Conservation (phyloP, 30 jellyfish, hydroid and myxozoan genomes). For the Phacellophora camtschatica region DNA sequence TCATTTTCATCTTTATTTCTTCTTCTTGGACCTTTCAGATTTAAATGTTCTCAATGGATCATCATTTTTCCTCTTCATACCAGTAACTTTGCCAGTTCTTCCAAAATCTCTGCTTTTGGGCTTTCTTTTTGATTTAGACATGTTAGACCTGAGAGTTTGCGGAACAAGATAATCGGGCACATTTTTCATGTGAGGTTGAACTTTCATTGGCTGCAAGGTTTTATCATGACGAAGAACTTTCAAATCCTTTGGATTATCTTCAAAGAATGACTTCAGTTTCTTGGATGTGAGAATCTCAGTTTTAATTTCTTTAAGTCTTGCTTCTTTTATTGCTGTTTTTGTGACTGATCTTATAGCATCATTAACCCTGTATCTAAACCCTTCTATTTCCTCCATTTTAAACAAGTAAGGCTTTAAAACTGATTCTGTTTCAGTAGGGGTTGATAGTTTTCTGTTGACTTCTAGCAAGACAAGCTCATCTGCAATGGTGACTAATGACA, state of each 20-base stretch:
- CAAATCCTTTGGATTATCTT: conserved; percentile 93
- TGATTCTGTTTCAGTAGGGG: conserved; percentile 29
- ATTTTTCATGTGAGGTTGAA: conserved; percentile 90
- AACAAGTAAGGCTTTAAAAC: conserved; percentile 83
- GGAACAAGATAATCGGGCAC: conserved; percentile 97
- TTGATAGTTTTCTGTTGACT: conserved; percentile 56
- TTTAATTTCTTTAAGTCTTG: conserved; percentile 92
- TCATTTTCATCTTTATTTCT: background rate
- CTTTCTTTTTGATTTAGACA: conserved; percentile 58
- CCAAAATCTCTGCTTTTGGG: conserved; percentile 11
- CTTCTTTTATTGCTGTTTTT: conserved; percentile 78
- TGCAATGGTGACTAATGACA: conserved; percentile 75
- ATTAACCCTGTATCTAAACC: conserved; percentile 91
- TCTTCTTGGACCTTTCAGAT: conserved; percentile 23
- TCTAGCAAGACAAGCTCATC: conserved; percentile 31
- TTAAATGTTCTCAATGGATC: conserved; percentile 90
- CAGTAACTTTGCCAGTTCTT: background rate
- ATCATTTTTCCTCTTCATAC: conserved; percentile 43
- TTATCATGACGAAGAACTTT: conserved; percentile 91
- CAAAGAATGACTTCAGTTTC: conserved; percentile 81
- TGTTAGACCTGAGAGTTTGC: conserved; percentile 58
- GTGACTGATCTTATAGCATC: conserved; percentile 90
- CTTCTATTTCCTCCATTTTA: conserved; percentile 94
- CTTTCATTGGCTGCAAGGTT: conserved; percentile 65
- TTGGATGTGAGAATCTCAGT: conserved; percentile 80